A percentile compares a stretch with the other conserved stretches of the same genome.
Evolutionary conservation across 2,113 vertebrate genomes (phyloP).

Genomic region (Salvelinus sp.): DNA sequence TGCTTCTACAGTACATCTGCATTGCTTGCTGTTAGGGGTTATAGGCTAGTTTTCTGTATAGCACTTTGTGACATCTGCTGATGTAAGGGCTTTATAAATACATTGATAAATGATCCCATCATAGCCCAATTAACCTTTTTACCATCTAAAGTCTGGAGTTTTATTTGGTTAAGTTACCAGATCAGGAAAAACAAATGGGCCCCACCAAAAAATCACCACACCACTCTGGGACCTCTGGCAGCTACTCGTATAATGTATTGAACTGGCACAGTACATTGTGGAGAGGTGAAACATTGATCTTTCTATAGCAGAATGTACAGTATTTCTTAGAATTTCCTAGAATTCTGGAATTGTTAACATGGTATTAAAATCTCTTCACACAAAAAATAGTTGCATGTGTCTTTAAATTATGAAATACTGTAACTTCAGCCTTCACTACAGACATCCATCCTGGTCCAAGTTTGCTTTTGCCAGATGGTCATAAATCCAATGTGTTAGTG

Average conservation of each 20-base stretch:
- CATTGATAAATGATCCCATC: no score
- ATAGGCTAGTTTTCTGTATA: no score
- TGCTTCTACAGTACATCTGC: no score
- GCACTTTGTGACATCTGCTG: no score
- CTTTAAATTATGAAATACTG: constrained; percentile 32
- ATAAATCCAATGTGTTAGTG: constrained; percentile 63
- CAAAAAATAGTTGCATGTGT: constrained; percentile 14
- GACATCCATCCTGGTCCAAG: constrained; percentile 17
- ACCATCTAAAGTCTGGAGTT: no score
- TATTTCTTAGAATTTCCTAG: constrained; percentile 27
- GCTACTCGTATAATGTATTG: constrained; percentile 47
- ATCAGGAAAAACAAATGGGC: no score
- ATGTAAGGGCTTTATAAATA: no score
- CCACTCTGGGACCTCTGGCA: no score
- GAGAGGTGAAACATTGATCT: constrained; percentile 29
- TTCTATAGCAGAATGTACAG: constrained; percentile 36
- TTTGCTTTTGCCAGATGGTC: constrained; percentile 43
- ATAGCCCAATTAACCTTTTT: no score
- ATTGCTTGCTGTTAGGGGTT: no score
- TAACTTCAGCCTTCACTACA: constrained; percentile 26
- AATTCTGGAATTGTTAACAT: constrained; percentile 56
- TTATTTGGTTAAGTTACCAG: no score
- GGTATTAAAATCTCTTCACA: constrained; percentile 34
- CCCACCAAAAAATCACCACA: no score
- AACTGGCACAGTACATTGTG: constrained; percentile 35